Conservation (phyloP, 2,113 vertebrate genomes). For the Edolisoma coerulescens region DNA sequence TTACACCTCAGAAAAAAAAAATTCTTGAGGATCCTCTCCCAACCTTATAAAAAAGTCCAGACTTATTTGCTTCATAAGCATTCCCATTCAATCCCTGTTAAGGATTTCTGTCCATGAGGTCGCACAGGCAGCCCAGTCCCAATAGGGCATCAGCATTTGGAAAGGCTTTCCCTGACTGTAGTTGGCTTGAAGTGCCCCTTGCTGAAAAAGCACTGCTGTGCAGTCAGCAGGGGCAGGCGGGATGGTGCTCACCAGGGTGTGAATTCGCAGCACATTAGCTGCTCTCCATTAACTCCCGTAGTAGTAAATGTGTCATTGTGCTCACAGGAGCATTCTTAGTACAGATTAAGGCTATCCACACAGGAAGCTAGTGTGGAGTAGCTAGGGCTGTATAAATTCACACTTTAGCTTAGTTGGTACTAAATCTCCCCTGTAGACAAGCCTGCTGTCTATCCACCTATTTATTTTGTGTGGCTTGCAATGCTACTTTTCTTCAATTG, state of each 20-base stretch:
- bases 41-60: not conserved
- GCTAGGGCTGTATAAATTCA: not conserved
- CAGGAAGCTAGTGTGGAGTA: not conserved
- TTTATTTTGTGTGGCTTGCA: not conserved
- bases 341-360: constrained; percentile 17
- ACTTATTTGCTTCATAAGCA: not conserved
- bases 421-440: not conserved
- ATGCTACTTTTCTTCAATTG: not conserved
- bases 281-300: not conserved
- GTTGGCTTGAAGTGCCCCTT: not conserved
- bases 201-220: not conserved
- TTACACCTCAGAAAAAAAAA: not conserved
- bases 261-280: constrained; percentile 1
- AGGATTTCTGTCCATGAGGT: fast-evolving
- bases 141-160: not conserved
- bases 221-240: not conserved
- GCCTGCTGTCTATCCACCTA: not conserved
- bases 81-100: not conserved
- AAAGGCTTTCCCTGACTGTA: not conserved
- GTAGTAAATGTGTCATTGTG: constrained; percentile 31
- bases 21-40: not conserved
- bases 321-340: not conserved
- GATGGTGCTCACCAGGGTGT: not conserved
- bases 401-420: not conserved
- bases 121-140: not conserved